Base-by-base conservation (phyloP, 2,797 vertebrate genomes). In the Centropyge bicolor region DNA sequence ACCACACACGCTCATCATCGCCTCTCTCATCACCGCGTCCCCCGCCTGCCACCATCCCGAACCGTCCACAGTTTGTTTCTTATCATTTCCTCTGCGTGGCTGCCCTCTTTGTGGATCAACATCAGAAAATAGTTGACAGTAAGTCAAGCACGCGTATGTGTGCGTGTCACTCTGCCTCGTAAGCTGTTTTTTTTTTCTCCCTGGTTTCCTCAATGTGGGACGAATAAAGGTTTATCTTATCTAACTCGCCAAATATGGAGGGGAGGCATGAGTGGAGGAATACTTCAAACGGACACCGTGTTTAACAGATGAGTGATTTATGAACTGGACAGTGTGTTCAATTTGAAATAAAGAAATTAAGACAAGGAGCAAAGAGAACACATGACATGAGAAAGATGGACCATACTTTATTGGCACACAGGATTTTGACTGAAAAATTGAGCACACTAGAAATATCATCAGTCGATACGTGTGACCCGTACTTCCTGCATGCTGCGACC, bases 261-360 rank as follows among this genome's bases (percentile, higher is more conserved):
- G 46, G 16, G 10, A 70, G 24, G 54, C 17, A 35, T 19, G 61
- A 64, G 46, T 6, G 48, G 16, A 59, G 45, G 49, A 31, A 4
- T 16, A 66, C 72, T 83, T 85, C n/a, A 87, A 72, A 82, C 76
- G 69, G 69, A 83, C 73, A 78, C 16, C 43, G 35, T 17, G 7
- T 38, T 36, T 80, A 80, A n/a, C 8, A 0, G n/a, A 20, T 41
- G 70, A 70, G 46, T 59, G 61, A 76, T 81, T 70, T 81, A 61
- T 75, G 49, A 81, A 56, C 46, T 62, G 59, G 46, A 61, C 46
- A 62, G 62, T n/a, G 66, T 62, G 62, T 77, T 54, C 55, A 22
- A 27, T 40, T 17, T 24, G 51, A 27, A 54, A 54, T 54, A 5
- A 10, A 16, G 3, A 66, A 45, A 46, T 6, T 40, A 5, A 76